Evolutionary conservation across 2,797 vertebrate species (phyloP).

Genomic region (Synanceia verrucosa): DNA sequence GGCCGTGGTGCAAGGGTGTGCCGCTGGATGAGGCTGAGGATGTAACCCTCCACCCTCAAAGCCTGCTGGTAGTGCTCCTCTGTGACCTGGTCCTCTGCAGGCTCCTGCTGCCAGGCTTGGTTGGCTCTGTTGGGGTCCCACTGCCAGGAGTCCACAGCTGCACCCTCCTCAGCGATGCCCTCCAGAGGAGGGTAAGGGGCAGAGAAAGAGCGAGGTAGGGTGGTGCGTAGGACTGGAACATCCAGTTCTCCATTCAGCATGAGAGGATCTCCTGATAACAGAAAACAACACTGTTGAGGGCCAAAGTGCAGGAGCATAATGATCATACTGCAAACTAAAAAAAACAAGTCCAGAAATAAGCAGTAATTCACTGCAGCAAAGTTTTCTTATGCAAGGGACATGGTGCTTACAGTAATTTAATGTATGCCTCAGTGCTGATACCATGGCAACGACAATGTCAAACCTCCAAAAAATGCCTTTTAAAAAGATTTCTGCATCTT

Average conservation of each 20-base stretch:
- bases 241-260: conserved; percentile 72
- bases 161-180: conserved; percentile 75
- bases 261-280: conserved; percentile 77
- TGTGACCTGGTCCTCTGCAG: conserved; percentile 50
- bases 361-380: background rate
- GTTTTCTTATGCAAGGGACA: background rate
- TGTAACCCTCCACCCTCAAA: conserved; percentile 87
- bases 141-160: conserved; percentile 59
- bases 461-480: background rate
- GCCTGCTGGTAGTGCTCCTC: conserved; percentile 81
- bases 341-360: background rate
- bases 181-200: conserved; percentile 86
- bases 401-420: background rate
- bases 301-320: background rate
- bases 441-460: background rate
- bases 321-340: background rate
- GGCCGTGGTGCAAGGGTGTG: conserved; percentile 79
- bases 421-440: background rate
- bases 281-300: conserved; percentile 17
- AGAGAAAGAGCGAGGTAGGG: conserved; percentile 88
- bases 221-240: conserved; percentile 48
- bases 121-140: conserved; percentile 46
- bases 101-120: conserved; percentile 50
- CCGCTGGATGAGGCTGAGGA: conserved; percentile 87
- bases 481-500: background rate